A percentile compares a stretch with the other conserved stretches of the same genome.
Evolutionary conservation across 2,888 invertebrate genomes (phyloP).

Genomic region (Sminthurides aquaticus): DNA sequence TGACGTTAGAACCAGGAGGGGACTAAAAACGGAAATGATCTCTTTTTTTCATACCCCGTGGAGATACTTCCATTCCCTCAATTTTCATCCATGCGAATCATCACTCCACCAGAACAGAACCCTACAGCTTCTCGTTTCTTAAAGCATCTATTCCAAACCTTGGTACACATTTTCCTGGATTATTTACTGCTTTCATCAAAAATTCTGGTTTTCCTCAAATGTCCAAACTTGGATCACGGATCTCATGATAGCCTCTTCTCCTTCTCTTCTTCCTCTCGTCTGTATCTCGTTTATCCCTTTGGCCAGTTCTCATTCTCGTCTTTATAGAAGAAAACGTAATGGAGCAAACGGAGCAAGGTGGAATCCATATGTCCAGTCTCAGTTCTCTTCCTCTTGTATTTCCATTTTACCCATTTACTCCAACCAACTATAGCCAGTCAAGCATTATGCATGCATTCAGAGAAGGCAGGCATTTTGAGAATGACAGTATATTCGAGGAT

Average conservation of each 20-base stretch:
- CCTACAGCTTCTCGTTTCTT: too few species aligned
- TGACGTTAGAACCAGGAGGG: background rate
- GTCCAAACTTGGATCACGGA: background rate
- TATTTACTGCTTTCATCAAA: slow-evolving; percentile 32
- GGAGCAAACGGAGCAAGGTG: background rate
- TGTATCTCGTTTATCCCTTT: too few species aligned
- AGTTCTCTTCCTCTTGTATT: background rate
- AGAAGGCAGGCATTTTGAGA: background rate
- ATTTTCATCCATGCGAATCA: too few species aligned
- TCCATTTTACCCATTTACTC: too few species aligned
- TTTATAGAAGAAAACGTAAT: too few species aligned
- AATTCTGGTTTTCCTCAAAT: slow-evolving; percentile 17
- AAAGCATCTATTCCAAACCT: too few species aligned
- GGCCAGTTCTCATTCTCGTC: too few species aligned
- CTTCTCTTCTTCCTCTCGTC: too few species aligned
- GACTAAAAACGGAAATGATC: background rate
- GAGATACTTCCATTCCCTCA: too few species aligned
- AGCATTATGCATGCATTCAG: background rate
- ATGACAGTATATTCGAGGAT: background rate
- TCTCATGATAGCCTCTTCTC: too few species aligned
- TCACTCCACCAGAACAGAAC: too few species aligned
- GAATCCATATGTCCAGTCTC: background rate
- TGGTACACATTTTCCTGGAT: background rate
- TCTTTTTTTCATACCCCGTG: background rate
- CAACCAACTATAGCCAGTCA: too few species aligned